These are phyloP conservation scores for Picus viridis DNA, from an alignment of 2,797 vertebrate genomes.

Conservation along the genomic window DNA sequence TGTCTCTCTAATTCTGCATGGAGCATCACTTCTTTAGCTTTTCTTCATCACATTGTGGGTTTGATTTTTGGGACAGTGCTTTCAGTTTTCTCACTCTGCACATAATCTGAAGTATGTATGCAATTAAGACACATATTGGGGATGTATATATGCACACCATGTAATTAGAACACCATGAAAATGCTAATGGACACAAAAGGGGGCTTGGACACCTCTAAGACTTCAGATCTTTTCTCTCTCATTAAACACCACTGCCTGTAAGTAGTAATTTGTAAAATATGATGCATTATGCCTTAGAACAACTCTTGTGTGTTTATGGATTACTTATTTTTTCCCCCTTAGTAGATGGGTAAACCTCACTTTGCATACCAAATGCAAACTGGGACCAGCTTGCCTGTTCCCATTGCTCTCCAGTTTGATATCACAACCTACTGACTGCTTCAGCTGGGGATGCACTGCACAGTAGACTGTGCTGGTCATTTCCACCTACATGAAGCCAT, in stretches of 20 bases:
- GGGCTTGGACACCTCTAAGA: background rate
- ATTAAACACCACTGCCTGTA: background rate
- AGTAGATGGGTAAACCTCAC: background rate
- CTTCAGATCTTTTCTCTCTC: background rate
- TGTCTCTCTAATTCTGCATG: background rate
- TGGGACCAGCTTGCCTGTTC: background rate
- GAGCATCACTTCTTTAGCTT: background rate
- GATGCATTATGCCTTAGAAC: background rate
- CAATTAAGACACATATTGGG: fast-evolving
- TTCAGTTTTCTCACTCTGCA: background rate
- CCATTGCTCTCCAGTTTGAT: background rate
- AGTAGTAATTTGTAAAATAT: background rate
- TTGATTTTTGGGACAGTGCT: background rate
- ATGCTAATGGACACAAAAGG: background rate
- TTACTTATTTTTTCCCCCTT: background rate
- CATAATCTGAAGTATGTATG: fast-evolving
- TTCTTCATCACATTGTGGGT: fast-evolving
- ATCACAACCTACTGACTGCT: fast-evolving
- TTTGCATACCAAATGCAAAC: background rate
- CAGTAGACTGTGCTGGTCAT: background rate
- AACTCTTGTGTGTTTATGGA: background rate
- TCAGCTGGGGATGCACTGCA: background rate
- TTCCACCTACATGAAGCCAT: background rate
- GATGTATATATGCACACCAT: background rate
- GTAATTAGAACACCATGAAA: background rate